Conservation (phyloP, 1,140 invertebrate species). For the Charaxes varanes region DNA sequence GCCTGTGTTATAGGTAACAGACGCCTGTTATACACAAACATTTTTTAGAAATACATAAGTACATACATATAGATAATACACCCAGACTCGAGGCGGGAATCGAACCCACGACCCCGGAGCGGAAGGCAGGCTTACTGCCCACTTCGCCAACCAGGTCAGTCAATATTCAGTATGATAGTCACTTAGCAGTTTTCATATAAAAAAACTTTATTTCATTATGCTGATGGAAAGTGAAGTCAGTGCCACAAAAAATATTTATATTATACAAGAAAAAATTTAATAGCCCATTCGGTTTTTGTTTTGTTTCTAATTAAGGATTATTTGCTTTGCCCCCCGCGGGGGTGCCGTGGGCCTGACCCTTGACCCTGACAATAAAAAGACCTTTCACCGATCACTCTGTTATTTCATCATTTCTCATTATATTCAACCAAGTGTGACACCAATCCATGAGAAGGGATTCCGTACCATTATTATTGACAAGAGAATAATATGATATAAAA, state of each 20-base stretch:
- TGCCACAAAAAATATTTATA: constrained; percentile 4
- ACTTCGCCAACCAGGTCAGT: no score
- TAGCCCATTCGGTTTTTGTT: constrained; percentile 8
- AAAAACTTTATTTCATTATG: not conserved
- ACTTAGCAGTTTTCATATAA: not conserved
- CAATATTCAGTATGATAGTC: no score
- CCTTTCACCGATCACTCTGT: constrained; percentile 4
- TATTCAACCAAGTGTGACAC: not conserved
- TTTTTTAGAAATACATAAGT: no score
- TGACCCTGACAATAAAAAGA: constrained; percentile 6
- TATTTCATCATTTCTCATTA: constrained; percentile 9
- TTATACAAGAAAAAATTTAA: constrained; percentile 8
- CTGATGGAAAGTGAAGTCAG: no score
- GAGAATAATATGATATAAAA: no score
- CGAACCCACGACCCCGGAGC: no score
- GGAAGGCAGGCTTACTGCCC: no score
- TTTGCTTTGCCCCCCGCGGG: constrained; percentile 2
- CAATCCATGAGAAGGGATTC: not conserved
- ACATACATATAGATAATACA: no score
- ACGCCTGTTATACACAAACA: no score
- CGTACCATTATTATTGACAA: no score
- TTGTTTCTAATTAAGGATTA: constrained; percentile 12
- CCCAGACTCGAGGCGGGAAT: no score
- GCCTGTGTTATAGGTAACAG: no score
- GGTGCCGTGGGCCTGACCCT: constrained; percentile 8